Evolutionary conservation across 2,113 vertebrate species (phyloP), one percentile per base, ranked within the genome.

Genomic region (Ictalurus punctatus): DNA sequence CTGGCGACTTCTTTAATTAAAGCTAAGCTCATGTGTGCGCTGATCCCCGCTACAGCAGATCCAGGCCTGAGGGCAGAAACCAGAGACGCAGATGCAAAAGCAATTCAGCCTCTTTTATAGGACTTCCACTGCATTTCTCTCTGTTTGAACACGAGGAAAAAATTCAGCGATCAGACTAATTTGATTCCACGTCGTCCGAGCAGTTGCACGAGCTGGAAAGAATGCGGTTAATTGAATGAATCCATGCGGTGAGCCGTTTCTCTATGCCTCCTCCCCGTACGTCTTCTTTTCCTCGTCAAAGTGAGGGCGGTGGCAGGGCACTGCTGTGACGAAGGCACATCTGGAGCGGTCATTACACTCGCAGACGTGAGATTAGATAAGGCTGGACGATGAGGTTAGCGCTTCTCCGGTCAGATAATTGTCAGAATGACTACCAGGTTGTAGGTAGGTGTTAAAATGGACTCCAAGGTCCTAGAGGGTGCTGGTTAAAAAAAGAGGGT

Each of bases 121-220:
- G 79, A 81, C 85, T 37, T 88, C 88, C 82, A 23, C 34, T 88
- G 56, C 87, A 89, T 34, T 83, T 71, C 76, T 80, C 30, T 83
- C 58, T 59, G 85, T 86, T 92, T 86, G 79, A 91, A 89, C 87
- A 80, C 56, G 90, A 82, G 58, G 90, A 89, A 92, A 92, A 94
- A 93, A 93, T 89, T 86, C 88, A 92, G 80, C 87, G 92, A 95
- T 94, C 93, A 87, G 88, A 91, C 91, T 92, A 89, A 94, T 94
- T 92, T 92, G 86, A 93, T 93, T 93, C 93, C 92, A 92, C 89
- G 81, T 87, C 91, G 90, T 94, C 88, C 76, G 89, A 63, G 83
- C 90, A 34, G 81, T 91, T 94, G 93, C 92, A 91, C 86, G 90
- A 89, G 83, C 65, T 85, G 93, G 93, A 95, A 95, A 91, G 94